Conservation (phyloP, 2,888 invertebrate genomes). For the Bombylius major region DNA sequence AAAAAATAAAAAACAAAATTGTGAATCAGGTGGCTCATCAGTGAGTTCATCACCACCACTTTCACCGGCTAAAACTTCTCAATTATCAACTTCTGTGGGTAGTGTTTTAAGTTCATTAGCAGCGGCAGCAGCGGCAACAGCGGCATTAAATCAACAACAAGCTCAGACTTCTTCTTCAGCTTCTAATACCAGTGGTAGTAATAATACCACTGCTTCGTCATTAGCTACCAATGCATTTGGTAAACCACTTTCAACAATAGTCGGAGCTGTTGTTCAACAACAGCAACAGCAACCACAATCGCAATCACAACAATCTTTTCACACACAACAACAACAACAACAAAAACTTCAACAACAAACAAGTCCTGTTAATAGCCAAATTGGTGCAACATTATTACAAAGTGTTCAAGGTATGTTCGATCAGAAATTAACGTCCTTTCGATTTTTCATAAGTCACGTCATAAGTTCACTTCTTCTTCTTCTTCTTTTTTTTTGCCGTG, state of each 20-base stretch:
- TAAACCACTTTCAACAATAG: not conserved
- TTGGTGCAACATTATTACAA: slow-evolving; percentile 32
- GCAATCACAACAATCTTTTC: not conserved
- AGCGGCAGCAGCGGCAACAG: not conserved
- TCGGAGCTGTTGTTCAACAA: not conserved
- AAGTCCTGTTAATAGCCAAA: slow-evolving; percentile 10
- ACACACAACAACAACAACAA: not conserved
- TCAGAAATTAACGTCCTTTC: no score
- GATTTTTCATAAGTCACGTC: no score
- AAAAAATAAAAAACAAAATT: not conserved
- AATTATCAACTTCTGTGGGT: not conserved
- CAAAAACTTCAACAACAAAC: slow-evolving; percentile 9
- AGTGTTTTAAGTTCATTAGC: not conserved
- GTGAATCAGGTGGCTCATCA: slow-evolving; percentile 4
- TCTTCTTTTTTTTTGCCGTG: no score
- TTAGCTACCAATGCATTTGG: slow-evolving; percentile 5
- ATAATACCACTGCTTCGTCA: not conserved
- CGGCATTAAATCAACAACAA: not conserved
- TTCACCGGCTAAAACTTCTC: slow-evolving; percentile 14
- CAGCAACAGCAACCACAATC: slow-evolving; percentile 1
- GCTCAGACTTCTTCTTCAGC: not conserved
- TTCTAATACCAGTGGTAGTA: not conserved
- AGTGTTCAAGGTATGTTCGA: slow-evolving; percentile 36
- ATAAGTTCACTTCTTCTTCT: no score
- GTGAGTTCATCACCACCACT: slow-evolving; percentile 13